These are phyloP conservation scores for Conchocele bisecta DNA, from an alignment of 2,888 invertebrate species.

Conservation along the genomic window DNA sequence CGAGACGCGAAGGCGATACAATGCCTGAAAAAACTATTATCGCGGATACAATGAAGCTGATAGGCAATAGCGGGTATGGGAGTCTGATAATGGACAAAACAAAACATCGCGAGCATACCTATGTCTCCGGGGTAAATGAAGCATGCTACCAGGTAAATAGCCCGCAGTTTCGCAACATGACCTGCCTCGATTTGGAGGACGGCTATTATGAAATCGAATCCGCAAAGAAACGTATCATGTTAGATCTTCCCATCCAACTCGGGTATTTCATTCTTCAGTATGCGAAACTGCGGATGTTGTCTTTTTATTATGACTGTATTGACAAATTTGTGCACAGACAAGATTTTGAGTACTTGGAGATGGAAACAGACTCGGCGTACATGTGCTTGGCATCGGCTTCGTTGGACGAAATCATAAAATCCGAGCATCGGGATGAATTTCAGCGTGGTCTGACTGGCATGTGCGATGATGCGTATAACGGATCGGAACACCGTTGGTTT, in stretches of 20 bases:
- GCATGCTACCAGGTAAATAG: slow-evolving; percentile 4
- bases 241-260: slow-evolving; percentile 36
- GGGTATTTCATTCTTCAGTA: slow-evolving; percentile 47
- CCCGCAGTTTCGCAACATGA: slow-evolving; percentile 11
- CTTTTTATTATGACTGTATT: slow-evolving; percentile 34
- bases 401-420: slow-evolving; percentile 28
- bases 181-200: slow-evolving; percentile 13
- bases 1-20: not conserved
- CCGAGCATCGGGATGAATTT: slow-evolving; percentile 13
- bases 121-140: slow-evolving; percentile 13
- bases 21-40: not conserved
- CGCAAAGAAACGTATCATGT: slow-evolving; percentile 13
- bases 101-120: slow-evolving; percentile 13
- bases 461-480: slow-evolving; percentile 29
- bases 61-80: slow-evolving; percentile 16
- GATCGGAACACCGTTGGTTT: slow-evolving; percentile 21
- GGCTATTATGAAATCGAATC: slow-evolving; percentile 28
- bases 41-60: not conserved
- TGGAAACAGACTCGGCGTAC: slow-evolving; percentile 52
- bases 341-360: slow-evolving; percentile 35
- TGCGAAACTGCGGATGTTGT: slow-evolving; percentile 45
- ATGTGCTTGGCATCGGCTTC: slow-evolving; percentile 17
- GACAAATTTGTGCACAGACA: slow-evolving; percentile 21
- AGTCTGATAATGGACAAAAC: slow-evolving; percentile 22
- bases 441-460: slow-evolving; percentile 29